A percentile compares a stretch with the other conserved stretches of the same genome.
Evolutionary conservation across 2,113 vertebrate species (phyloP).

Genomic region (Nothocercus julius): DNA sequence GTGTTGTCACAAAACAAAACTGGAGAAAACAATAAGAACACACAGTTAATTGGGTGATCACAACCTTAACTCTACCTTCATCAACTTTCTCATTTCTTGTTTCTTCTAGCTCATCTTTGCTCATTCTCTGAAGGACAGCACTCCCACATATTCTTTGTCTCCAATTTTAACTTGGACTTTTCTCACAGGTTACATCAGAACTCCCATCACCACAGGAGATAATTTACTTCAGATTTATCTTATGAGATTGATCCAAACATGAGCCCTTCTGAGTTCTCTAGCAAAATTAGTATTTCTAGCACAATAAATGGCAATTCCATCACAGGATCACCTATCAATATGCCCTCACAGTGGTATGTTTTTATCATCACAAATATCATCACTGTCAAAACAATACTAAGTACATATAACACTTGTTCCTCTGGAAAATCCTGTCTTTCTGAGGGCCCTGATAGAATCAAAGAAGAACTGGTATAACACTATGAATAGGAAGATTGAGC

Average conservation of each 20-base stretch:
- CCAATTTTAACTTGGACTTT: background rate
- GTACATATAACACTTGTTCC: background rate
- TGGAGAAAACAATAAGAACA: background rate
- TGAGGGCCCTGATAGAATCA: background rate
- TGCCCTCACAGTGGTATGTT: rapidly evolving
- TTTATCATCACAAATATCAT: background rate
- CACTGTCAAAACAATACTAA: background rate
- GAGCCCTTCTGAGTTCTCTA: background rate
- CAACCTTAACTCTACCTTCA: background rate
- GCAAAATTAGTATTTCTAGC: background rate
- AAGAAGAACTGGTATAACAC: background rate
- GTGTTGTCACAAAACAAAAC: background rate
- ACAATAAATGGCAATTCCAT: background rate
- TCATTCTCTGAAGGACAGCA: background rate
- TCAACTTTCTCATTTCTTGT: background rate
- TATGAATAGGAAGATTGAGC: background rate
- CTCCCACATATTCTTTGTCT: background rate
- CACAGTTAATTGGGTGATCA: background rate
- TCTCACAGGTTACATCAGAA: background rate
- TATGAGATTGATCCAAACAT: background rate
- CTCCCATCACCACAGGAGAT: background rate
- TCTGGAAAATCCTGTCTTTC: background rate
- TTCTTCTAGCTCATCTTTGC: background rate
- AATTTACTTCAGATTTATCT: background rate
- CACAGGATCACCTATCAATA: background rate